phyloP scores from a whole-genome alignment of 1,140 invertebrate species.

The Parapsyche elsis region DNA sequence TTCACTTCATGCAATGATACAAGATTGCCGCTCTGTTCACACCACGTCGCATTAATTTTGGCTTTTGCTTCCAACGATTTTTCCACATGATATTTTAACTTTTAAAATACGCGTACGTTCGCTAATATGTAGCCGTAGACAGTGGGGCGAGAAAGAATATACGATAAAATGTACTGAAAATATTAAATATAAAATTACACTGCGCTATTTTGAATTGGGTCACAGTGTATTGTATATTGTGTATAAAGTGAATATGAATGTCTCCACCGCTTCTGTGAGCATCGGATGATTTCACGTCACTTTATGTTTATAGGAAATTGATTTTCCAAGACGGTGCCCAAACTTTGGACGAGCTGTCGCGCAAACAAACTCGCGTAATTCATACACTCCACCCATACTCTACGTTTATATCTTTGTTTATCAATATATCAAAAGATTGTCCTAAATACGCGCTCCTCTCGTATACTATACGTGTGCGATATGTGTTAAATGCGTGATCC shows the following conservation, averaged over 20 bases:
- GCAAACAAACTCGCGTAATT: neutral
- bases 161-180: no score
- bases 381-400: neutral
- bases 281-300: neutral
- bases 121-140: neutral
- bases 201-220: no score
- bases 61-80: neutral
- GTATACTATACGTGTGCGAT: neutral
- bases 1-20: conserved; percentile 35
- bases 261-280: neutral
- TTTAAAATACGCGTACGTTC: neutral
- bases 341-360: neutral
- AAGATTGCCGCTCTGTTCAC: conserved; percentile 17
- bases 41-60: neutral
- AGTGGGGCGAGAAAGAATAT: neutral
- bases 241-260: no score
- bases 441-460: neutral
- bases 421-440: conserved; percentile 15
- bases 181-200: no score
- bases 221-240: no score
- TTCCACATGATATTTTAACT: neutral
- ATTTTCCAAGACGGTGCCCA: neutral
- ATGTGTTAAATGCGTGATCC: conserved; percentile 10
- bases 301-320: conserved; percentile 8
- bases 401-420: conserved; percentile 18